Evolutionary conservation across 2,113 vertebrate genomes (phyloP).

Genomic region (Paradoxurus hermaphroditus): DNA sequence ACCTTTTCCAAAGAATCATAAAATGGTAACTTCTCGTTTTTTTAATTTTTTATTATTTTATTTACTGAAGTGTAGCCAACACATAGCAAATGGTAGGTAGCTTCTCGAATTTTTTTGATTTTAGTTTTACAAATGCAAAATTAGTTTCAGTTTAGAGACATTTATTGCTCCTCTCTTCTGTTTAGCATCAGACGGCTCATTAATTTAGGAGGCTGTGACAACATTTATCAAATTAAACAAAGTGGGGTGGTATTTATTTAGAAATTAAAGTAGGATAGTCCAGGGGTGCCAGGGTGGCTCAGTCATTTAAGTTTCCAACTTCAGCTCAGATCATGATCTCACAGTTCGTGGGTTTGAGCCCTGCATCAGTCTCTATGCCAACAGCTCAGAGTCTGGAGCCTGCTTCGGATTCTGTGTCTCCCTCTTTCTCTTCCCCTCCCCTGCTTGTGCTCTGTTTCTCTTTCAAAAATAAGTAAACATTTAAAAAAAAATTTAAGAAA

Average conservation of each 20-base stretch:
- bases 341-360: too few species aligned
- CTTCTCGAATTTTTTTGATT: neutral
- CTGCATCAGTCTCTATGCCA: too few species aligned
- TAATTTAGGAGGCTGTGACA: neutral
- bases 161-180: neutral
- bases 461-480: too few species aligned
- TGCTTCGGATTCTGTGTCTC: too few species aligned
- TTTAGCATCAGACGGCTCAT: neutral
- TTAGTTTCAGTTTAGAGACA: slow-evolving; percentile 22
- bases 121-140: neutral
- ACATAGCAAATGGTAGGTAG: neutral
- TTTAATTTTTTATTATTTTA: neutral
- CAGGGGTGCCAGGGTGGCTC: too few species aligned
- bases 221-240: neutral
- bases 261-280: neutral
- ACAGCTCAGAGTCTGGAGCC: too few species aligned
- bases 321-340: too few species aligned
- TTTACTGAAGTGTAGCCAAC: neutral
- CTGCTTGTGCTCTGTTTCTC: too few species aligned
- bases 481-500: neutral
- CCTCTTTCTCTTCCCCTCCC: too few species aligned
- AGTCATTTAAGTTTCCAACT: too few species aligned
- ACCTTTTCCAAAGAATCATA: neutral
- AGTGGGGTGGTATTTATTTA: neutral
- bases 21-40: neutral